Conservation (phyloP, 2,113 vertebrate species). For the Helogale parvula region DNA sequence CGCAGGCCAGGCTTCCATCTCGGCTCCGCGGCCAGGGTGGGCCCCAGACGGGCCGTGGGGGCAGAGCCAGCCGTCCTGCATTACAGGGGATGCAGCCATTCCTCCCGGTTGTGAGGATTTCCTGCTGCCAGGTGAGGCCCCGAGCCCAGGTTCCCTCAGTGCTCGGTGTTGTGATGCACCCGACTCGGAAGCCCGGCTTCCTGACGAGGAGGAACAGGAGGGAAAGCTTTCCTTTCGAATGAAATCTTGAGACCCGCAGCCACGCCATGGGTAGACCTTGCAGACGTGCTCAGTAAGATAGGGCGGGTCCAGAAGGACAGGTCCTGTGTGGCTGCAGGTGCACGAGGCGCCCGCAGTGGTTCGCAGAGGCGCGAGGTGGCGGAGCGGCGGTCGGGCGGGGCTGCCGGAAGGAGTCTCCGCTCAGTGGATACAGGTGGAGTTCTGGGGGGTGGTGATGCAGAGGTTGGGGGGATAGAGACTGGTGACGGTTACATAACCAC, state of each 20-base stretch:
- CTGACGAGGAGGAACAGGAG: background rate
- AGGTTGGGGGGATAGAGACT: too few species aligned
- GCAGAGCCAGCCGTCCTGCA: accelerated
- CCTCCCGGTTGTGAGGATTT: background rate
- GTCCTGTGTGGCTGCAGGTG: accelerated
- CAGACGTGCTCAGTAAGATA: background rate
- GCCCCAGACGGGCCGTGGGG: accelerated
- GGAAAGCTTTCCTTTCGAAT: background rate
- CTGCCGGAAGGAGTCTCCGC: background rate
- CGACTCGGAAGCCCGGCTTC: background rate
- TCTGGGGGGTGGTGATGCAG: background rate
- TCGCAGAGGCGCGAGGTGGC: accelerated
- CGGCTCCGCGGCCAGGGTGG: background rate
- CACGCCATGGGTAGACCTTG: accelerated
- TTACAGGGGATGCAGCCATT: accelerated
- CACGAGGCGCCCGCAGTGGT: accelerated
- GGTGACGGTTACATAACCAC: accelerated
- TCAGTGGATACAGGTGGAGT: too few species aligned
- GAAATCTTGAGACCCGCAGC: background rate
- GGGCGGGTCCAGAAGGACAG: background rate
- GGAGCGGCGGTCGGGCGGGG: background rate
- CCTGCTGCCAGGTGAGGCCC: background rate
- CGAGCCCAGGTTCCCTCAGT: background rate
- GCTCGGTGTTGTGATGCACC: background rate
- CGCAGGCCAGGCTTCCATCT: background rate